These are phyloP conservation scores for Heterotis niloticus DNA, from an alignment of 2,113 vertebrate species.

Conservation along the genomic window DNA sequence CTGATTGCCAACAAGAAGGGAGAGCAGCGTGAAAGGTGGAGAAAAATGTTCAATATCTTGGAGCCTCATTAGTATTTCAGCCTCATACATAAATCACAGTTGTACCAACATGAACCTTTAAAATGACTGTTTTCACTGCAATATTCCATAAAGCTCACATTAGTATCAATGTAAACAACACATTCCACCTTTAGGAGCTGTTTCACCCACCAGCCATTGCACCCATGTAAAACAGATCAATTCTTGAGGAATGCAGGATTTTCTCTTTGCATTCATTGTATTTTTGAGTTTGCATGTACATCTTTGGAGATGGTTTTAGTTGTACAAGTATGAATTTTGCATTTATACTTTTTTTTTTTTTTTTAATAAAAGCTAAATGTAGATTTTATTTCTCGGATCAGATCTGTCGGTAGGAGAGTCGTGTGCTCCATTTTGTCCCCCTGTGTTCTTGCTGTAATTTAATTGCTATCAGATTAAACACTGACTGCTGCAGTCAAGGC, in stretches of 20 bases:
- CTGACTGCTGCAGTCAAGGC: constrained; percentile 40
- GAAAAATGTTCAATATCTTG: background rate
- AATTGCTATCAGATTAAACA: constrained; percentile 47
- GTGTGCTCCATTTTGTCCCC: constrained; percentile 28
- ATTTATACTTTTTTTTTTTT: too few relatives aligned
- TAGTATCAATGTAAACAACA: background rate
- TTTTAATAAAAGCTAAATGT: constrained; percentile 30
- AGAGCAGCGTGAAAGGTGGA: background rate
- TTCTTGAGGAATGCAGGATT: background rate
- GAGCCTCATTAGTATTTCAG: background rate
- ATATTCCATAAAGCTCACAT: background rate
- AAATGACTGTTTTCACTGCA: background rate
- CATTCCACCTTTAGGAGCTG: background rate
- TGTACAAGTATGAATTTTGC: constrained; percentile 28
- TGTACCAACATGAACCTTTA: background rate
- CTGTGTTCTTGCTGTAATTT: constrained; percentile 39
- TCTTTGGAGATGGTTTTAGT: background rate
- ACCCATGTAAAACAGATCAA: too few relatives aligned
- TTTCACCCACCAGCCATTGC: too few relatives aligned
- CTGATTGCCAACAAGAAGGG: background rate
- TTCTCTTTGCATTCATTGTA: background rate
- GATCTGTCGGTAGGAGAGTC: constrained; percentile 21
- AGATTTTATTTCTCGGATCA: constrained; percentile 38
- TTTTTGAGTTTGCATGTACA: background rate
- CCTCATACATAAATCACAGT: background rate